Percentiles rank a stretch among this genome's conserved stretches.
Conservation (phyloP, 2,113 vertebrate species). For the Spea bombifrons region DNA sequence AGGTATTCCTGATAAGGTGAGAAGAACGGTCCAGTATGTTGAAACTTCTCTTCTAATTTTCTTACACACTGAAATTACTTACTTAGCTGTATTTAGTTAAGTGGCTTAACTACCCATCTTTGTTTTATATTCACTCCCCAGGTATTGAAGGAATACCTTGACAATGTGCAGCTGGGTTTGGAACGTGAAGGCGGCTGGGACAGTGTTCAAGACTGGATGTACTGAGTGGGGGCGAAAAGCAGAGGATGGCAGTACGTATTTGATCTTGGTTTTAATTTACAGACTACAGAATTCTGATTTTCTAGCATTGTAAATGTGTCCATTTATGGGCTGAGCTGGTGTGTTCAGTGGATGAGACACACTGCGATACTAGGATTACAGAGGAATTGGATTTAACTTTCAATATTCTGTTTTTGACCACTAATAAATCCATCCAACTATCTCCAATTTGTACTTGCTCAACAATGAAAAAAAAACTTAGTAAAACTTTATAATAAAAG, state of each 20-base stretch:
- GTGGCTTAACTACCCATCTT: not conserved
- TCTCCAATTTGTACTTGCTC: no score
- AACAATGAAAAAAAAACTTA: no score
- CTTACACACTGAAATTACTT: not conserved
- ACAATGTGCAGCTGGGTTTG: conserved; percentile 91
- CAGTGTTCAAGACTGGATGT: conserved; percentile 93
- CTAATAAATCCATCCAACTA: no score
- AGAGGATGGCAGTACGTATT: conserved; percentile 90
- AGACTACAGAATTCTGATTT: not conserved
- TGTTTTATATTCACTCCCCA: conserved; percentile 56
- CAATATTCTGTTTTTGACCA: no score
- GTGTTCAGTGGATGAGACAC: no score
- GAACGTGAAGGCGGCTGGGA: conserved; percentile 93
- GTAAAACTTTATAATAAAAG: no score
- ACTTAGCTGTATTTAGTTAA: not conserved
- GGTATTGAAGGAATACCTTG: conserved; percentile 96
- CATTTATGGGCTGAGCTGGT: no score
- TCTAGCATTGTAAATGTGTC: no score
- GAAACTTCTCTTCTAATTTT: not conserved
- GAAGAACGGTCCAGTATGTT: not conserved
- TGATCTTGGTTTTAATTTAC: not conserved
- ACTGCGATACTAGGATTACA: no score
- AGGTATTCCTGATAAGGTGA: conserved; percentile 88
- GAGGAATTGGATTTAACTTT: no score
- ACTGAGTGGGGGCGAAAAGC: conserved; percentile 96